Percentiles rank a stretch among this genome's conserved stretches.
Evolutionary conservation across 2,888 invertebrate species (phyloP).

Genomic region (Rhorus exstirpatorius): DNA sequence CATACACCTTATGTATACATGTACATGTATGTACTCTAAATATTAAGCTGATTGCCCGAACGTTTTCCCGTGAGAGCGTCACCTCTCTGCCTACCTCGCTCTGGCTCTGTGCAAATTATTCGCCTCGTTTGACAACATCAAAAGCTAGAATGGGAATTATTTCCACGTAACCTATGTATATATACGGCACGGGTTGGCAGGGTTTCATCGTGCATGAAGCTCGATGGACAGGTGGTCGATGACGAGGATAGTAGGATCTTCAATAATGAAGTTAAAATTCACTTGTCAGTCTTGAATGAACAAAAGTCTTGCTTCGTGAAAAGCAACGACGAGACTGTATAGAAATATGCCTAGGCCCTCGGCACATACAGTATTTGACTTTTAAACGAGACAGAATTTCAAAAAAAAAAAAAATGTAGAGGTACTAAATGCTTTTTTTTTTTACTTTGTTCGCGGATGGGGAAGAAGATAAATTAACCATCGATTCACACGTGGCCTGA

Average conservation of each 20-base stretch:
- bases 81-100: conserved; percentile 12
- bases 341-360: no score
- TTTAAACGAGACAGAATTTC: no score
- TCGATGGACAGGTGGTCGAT: conserved; percentile 13
- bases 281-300: not conserved
- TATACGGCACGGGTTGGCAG: not conserved
- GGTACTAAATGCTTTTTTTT: no score
- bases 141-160: conserved; percentile 60
- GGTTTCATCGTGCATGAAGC: not conserved
- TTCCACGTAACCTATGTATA: conserved; percentile 6
- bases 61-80: conserved; percentile 11
- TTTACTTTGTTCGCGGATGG: no score
- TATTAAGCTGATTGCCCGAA: conserved; percentile 20
- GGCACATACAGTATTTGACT: no score
- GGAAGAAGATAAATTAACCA: no score
- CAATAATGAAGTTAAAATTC: conserved; percentile 25
- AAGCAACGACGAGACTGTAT: not conserved
- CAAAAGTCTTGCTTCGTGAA: not conserved
- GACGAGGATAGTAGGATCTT: conserved; percentile 7
- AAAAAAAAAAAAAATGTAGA: no score
- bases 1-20: not conserved
- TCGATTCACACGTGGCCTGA: no score
- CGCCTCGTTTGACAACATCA: conserved; percentile 48
- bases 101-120: conserved; percentile 26
- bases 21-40: conserved; percentile 6